These are phyloP conservation scores for Ahaetulla prasina DNA, from an alignment of 2,113 vertebrate genomes.

Conservation along the genomic window DNA sequence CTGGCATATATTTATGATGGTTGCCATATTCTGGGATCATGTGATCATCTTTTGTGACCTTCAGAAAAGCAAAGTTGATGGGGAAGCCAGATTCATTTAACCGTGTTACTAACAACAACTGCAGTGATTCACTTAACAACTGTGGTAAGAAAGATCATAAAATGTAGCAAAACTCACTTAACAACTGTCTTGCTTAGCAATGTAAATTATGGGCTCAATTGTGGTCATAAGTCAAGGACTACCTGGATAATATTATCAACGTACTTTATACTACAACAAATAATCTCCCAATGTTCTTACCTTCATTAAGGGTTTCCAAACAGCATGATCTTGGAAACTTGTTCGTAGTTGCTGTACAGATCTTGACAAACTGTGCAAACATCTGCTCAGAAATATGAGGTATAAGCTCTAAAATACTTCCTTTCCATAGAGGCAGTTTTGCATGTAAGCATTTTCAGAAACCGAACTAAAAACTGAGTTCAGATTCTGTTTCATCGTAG, in stretches of 20 bases:
- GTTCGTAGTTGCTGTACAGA: constrained; percentile 98
- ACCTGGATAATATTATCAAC: background rate
- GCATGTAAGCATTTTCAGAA: background rate
- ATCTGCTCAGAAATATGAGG: constrained; percentile 73
- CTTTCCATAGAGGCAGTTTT: constrained; percentile 1
- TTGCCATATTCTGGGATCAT: background rate
- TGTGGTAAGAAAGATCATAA: background rate
- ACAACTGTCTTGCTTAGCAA: background rate
- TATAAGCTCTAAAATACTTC: constrained; percentile 31
- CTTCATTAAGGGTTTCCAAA: constrained; percentile 99
- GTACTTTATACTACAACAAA: background rate
- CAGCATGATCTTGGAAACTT: constrained; percentile 97
- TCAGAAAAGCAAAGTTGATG: background rate
- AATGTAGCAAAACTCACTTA: background rate
- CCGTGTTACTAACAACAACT: background rate
- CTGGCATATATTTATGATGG: background rate
- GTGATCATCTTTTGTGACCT: background rate
- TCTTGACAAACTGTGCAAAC: constrained; percentile 98
- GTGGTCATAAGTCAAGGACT: background rate
- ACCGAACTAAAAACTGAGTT: background rate
- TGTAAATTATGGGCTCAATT: background rate
- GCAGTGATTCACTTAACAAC: background rate
- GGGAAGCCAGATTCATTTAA: background rate
- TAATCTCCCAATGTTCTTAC: constrained; percentile 59
- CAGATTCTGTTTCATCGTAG: background rate